Conservation (phyloP, 2,113 vertebrate species). For the Channa maculata region DNA sequence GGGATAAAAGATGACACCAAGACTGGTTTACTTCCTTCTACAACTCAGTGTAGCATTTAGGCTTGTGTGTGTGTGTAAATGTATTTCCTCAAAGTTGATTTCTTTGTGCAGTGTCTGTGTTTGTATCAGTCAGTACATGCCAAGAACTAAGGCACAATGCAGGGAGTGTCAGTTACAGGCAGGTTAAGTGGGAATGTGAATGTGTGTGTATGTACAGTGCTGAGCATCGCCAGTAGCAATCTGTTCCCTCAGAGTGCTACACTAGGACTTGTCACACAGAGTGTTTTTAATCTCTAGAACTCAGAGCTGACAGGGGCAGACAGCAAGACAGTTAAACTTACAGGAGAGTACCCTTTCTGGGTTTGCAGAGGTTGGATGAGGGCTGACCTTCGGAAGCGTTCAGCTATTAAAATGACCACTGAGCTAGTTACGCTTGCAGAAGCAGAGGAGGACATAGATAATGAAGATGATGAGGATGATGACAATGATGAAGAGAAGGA, state of each 20-base stretch:
- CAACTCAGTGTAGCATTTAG: conserved; percentile 26
- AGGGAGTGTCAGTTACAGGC: conserved; percentile 78
- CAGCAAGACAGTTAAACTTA: conserved; percentile 63
- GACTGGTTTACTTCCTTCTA: conserved; percentile 48
- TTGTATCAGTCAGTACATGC: conserved; percentile 34
- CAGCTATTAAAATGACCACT: conserved; percentile 83
- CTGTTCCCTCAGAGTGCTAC: conserved; percentile 50
- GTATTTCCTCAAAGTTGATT: conserved; percentile 13
- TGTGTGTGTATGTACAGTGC: conserved; percentile 44
- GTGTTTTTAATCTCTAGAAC: conserved; percentile 55
- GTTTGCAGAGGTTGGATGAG: conserved; percentile 35
- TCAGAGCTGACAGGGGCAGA: conserved; percentile 41
- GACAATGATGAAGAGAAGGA: conserved; percentile 44
- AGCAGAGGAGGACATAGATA: conserved; percentile 77
- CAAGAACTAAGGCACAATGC: conserved; percentile 60
- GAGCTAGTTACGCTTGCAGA: conserved; percentile 81
- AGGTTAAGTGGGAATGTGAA: conserved; percentile 69
- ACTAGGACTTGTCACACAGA: conserved; percentile 68
- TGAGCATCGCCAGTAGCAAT: conserved; percentile 47
- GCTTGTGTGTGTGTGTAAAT: neutral
- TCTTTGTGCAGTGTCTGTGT: conserved; percentile 21
- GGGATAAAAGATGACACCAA: conserved; percentile 49
- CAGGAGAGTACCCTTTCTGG: conserved; percentile 63
- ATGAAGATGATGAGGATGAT: conserved; percentile 63
- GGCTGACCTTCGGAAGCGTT: conserved; percentile 38